These are phyloP conservation scores for Heliconius erato DNA, from an alignment of 2,888 invertebrate species.

Conservation along the genomic window DNA sequence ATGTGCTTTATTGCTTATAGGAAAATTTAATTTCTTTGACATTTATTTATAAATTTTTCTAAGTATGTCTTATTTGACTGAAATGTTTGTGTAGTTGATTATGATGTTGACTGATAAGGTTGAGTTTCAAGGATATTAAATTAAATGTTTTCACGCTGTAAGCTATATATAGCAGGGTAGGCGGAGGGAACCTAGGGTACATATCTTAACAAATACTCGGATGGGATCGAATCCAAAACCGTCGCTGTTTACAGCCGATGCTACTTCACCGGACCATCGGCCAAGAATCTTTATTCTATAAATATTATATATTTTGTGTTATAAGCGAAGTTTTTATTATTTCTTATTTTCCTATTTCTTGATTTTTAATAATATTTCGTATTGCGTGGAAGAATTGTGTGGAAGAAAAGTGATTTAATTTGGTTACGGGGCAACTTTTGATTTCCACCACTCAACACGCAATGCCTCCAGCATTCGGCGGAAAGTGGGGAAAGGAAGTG, in stretches of 20 bases:
- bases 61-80: neutral
- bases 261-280: too few relatives aligned
- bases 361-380: too few relatives aligned
- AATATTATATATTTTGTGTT: too few relatives aligned
- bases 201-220: too few relatives aligned
- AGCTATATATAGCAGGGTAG: neutral
- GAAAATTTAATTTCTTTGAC: constrained; percentile 13
- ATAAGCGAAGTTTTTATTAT: too few relatives aligned
- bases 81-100: neutral
- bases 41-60: neutral
- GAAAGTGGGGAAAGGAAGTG: neutral
- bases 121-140: neutral
- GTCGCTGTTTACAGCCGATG: too few relatives aligned
- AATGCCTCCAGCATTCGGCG: neutral
- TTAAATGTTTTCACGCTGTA: neutral
- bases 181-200: too few relatives aligned
- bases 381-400: too few relatives aligned
- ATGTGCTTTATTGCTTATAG: constrained; percentile 5
- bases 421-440: neutral
- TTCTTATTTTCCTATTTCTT: too few relatives aligned
- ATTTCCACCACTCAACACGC: neutral
- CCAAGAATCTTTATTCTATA: too few relatives aligned
- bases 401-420: neutral
- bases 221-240: too few relatives aligned
- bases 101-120: neutral